Evolutionary conservation across 2,888 invertebrate genomes (phyloP), one percentile per base, ranked within the genome.

Genomic region (Hartigia nigra): DNA sequence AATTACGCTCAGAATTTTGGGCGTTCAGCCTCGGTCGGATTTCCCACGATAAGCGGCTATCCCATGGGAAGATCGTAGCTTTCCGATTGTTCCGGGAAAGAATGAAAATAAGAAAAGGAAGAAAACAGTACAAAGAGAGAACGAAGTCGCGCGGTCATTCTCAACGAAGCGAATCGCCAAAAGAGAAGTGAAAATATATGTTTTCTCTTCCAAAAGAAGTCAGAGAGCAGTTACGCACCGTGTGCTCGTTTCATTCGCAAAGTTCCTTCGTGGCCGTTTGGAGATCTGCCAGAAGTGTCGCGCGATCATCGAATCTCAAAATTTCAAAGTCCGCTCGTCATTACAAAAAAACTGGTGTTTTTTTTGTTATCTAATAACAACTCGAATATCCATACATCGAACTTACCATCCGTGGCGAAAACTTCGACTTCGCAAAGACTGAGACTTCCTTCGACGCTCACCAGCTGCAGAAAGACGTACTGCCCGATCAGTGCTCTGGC

Each of bases 391-490:
- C 35, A 35, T 36, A 1, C 23, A 23, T 14, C 9, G 55, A 31
- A 85, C 92, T 92, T 89, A 96, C 97, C 98, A 92, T 97, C 97
- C 9, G 97, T 97, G 1, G 97, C 97, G 91, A 97, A 98, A 2
- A 98, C 96, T 92, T 98, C 97, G 1, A 98, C 97, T 92, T 98
- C 98, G 90, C 98, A 98, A 1, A 98, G 92, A 12, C 97, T 97
- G 77, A 98, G 92, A 1, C 97, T 97, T 35, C 97, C 97, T 91
- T 97, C 97, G 3, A 97, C 97, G 0, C 98, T 97, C 1, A 97
- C 97, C 78, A 98, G 93, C 89, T 98, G 98, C 81, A 98, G 94
- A 89, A 96, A 97, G 72, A 98, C 97, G 90, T 96, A 96, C 86
- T 98, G 97, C 0, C 98, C 98, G 32, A 96, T 93, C 79, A 98